Evolutionary conservation across 1,140 invertebrate species (phyloP), one percentile per base, ranked within the genome.

Genomic region (Sitophilus oryzae): DNA sequence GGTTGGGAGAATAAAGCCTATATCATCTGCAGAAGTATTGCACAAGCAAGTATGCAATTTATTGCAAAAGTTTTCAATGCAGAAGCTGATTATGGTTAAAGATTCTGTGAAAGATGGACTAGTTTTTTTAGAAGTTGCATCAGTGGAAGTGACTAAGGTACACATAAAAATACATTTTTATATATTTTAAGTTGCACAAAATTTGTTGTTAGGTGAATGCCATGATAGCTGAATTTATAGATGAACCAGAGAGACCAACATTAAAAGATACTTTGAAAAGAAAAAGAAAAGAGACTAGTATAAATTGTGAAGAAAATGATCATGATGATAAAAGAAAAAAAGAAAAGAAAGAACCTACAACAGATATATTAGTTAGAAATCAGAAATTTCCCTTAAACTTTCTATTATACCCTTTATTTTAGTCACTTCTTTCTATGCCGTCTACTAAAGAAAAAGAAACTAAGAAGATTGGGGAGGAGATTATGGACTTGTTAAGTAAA

Each of bases 401-500:
- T 34, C 5, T 6, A 5, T 6, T 5, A 34, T 11, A 6, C 11
- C 5, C 5, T 6, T 34, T 34, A 19, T 59, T 61, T 52, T 37
- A 61, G 88, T 94, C 89, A 35, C 73, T 98, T 16, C 76, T 98
- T 37, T 91, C 91, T 9, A 88, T 93, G 82, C 89, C 93, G 15
- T 96, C 93, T 0, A 93, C 92, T 41, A 82, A 91, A 66, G 93
- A 98, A 70, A 93, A 93, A 71, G 92, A 96, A 69, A 94, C 84
- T 59, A 97, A 97, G 72, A 89, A 93, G 75, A 82, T 96, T 5
- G 93, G 92, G 1, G 94, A 98, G 76, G 94, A 98, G 74, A 97
- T 98, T 52, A 76, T 96, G 55, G 91, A 96, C 69, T 73, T 98
- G 5, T 73, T 98, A 0, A 95, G 91, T 59, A 94, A 94, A 73